These are phyloP conservation scores for Barbus barbus DNA, from an alignment of 2,113 vertebrate genomes.

Conservation along the genomic window DNA sequence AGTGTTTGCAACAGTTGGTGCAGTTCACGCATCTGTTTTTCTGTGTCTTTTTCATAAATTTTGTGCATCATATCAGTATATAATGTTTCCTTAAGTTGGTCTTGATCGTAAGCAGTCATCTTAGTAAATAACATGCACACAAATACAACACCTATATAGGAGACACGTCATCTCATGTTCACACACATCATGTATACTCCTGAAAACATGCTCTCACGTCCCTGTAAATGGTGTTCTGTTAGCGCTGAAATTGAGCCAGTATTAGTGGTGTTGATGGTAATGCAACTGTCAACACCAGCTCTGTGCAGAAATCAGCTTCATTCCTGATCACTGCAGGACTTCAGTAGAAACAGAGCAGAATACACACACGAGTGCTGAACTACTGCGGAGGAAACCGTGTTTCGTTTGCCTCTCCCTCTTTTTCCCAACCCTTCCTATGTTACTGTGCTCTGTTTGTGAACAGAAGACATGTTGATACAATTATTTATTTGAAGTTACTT, in stretches of 20 bases:
- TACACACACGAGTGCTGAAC: not conserved
- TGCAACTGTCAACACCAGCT: not conserved
- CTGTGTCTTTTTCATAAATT: not conserved
- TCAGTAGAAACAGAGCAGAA: not conserved
- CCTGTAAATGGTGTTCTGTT: not conserved
- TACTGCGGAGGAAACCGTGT: slow-evolving; percentile 12
- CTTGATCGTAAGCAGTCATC: not conserved
- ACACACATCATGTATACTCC: not conserved
- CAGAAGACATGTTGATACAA: not conserved
- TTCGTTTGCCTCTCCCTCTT: not conserved
- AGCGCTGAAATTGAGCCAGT: slow-evolving; percentile 18
- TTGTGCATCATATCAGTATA: slow-evolving; percentile 38
- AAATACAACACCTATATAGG: not conserved
- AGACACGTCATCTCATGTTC: slow-evolving; percentile 3
- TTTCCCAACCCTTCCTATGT: not conserved
- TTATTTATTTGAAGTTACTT: slow-evolving; percentile 35
- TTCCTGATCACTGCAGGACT: not conserved
- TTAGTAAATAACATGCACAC: not conserved
- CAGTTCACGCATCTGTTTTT: not conserved
- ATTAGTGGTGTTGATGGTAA: slow-evolving; percentile 17
- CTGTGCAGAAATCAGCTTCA: not conserved
- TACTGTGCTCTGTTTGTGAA: slow-evolving; percentile 14
- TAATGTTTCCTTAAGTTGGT: not conserved
- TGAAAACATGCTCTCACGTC: not conserved
- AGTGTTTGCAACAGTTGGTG: not conserved